These are phyloP conservation scores for Graptemys geographica DNA, from an alignment of 2,797 vertebrate species.

Conservation along the genomic window DNA sequence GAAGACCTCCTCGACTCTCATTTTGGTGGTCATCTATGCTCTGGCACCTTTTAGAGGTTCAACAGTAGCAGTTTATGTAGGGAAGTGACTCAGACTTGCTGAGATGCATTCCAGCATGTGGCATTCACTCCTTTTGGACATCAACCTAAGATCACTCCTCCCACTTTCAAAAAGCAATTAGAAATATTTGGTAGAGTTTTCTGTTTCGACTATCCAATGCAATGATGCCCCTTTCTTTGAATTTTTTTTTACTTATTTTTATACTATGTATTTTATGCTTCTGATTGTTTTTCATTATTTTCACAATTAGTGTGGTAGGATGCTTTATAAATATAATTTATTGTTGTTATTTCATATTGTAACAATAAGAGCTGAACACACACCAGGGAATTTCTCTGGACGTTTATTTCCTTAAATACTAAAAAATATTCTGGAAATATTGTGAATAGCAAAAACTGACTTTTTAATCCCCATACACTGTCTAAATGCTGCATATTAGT, in stretches of 20 bases:
- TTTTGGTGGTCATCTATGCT: neutral
- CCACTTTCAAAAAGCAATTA: constrained; percentile 26
- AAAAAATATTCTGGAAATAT: neutral
- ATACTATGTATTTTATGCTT: neutral
- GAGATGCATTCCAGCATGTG: neutral
- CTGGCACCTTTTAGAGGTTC: constrained; percentile 40
- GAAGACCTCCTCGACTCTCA: neutral
- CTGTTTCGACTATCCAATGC: constrained; percentile 46
- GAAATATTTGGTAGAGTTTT: constrained; percentile 13
- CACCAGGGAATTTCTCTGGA: neutral
- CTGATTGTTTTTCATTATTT: constrained; percentile 32
- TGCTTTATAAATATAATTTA: neutral
- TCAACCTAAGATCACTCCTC: constrained; percentile 28
- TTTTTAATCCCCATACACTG: neutral
- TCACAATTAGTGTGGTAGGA: neutral
- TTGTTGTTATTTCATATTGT: neutral
- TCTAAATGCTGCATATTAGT: neutral
- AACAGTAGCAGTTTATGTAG: constrained; percentile 39
- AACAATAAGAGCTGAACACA: neutral
- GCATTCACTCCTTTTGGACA: constrained; percentile 31
- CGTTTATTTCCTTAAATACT: neutral
- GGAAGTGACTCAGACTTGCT: neutral
- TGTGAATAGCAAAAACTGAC: neutral
- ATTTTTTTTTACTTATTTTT: neutral
- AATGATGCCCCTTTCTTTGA: constrained; percentile 26